phyloP scores from a whole-genome alignment of 2,113 vertebrate genomes.

The Anguilla rostrata region DNA sequence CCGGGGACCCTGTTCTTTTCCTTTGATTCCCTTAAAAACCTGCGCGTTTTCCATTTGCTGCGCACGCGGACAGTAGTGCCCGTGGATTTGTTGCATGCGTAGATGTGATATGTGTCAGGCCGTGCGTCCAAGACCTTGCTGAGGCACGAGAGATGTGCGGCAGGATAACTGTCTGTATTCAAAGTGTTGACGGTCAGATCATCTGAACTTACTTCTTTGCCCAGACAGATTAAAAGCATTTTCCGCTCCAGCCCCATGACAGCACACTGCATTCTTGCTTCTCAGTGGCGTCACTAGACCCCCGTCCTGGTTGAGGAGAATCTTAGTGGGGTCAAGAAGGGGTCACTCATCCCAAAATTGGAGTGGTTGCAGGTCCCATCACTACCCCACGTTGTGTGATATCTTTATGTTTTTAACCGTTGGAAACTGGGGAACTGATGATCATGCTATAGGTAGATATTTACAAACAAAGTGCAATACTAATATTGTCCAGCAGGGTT shows the following conservation, averaged over 20 bases:
- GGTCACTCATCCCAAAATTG: conserved; percentile 55
- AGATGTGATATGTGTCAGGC: conserved; percentile 50
- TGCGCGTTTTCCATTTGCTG: conserved; percentile 51
- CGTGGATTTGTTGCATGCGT: conserved; percentile 45
- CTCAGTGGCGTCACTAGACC: conserved; percentile 41
- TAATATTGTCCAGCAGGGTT: background rate
- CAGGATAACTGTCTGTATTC: background rate
- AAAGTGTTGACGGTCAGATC: background rate
- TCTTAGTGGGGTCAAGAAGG: conserved; percentile 51
- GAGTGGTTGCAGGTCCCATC: conserved; percentile 35
- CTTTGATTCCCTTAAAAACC: conserved; percentile 28
- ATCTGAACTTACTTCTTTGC: conserved; percentile 1
- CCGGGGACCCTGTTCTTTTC: conserved; percentile 31
- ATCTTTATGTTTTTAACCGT: background rate
- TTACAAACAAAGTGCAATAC: background rate
- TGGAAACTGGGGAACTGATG: background rate
- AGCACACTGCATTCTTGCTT: conserved; percentile 46
- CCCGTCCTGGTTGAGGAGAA: conserved; percentile 53
- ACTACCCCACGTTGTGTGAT: background rate
- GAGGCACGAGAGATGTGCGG: background rate
- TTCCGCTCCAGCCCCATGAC: conserved; percentile 49
- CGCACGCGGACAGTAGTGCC: conserved; percentile 53
- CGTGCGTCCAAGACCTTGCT: background rate
- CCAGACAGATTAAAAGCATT: conserved; percentile 30
- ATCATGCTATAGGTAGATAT: background rate